These are phyloP conservation scores for Atta cephalotes DNA, from an alignment of 1,140 invertebrate species.

Conservation along the genomic window DNA sequence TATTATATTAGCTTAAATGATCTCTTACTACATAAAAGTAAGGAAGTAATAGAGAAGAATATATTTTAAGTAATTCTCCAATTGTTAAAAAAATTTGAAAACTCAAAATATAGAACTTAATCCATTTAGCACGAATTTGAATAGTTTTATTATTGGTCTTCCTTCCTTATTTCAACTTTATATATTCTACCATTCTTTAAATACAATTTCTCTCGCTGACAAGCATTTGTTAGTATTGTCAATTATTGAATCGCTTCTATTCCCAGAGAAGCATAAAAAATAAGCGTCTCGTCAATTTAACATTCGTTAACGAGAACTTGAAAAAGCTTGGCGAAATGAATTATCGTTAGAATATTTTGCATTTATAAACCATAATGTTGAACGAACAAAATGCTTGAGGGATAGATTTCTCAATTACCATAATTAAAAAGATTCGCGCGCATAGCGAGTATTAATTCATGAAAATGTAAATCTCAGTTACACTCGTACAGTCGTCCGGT, in stretches of 20 bases:
- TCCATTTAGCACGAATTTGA: background rate
- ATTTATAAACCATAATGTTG: conserved; percentile 51
- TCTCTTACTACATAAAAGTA: background rate
- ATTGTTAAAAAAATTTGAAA: background rate
- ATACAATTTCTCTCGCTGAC: conserved; percentile 7
- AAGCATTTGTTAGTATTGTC: background rate
- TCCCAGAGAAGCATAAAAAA: conserved; percentile 15
- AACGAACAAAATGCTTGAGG: conserved; percentile 32
- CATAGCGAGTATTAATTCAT: conserved; percentile 47
- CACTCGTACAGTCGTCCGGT: background rate
- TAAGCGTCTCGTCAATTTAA: conserved; percentile 47
- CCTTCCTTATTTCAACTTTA: background rate
- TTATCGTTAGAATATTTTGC: conserved; percentile 52
- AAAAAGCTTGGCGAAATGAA: background rate
- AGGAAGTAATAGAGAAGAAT: background rate
- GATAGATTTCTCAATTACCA: conserved; percentile 56
- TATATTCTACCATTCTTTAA: background rate
- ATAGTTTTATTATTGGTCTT: background rate
- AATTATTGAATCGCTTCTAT: conserved; percentile 31
- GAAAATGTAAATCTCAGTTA: conserved; percentile 48
- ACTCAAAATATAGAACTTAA: background rate
- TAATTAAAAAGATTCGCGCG: conserved; percentile 58
- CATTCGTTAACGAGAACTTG: conserved; percentile 37
- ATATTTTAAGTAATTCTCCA: background rate
- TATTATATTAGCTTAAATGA: background rate